These are phyloP conservation scores for Dastarcus helophoroides DNA, from an alignment of 2,888 invertebrate genomes.

Conservation along the genomic window DNA sequence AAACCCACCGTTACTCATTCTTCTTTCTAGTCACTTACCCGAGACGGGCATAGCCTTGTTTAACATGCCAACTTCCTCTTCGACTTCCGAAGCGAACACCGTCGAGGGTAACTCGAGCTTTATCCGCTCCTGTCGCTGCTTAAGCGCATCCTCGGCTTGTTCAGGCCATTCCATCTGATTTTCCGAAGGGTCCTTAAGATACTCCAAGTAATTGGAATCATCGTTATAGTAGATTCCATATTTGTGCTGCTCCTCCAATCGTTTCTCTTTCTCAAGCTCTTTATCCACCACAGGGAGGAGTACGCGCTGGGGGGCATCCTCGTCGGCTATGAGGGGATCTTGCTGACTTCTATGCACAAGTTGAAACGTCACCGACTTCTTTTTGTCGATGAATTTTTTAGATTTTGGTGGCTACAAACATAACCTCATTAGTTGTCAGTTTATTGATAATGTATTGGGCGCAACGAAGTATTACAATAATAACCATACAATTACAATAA, in stretches of 20 bases:
- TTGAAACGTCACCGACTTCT: slow-evolving; percentile 82
- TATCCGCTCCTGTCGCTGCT: slow-evolving; percentile 11
- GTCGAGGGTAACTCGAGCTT: slow-evolving; percentile 21
- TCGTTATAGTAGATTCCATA: slow-evolving; percentile 91
- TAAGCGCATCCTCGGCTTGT: slow-evolving; percentile 20
- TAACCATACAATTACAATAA: too few species aligned
- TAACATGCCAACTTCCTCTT: slow-evolving; percentile 74
- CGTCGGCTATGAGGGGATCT: slow-evolving; percentile 84
- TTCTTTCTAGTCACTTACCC: slow-evolving; percentile 35
- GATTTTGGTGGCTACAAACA: too few species aligned
- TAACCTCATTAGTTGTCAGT: too few species aligned
- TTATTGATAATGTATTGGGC: too few species aligned
- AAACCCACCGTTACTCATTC: too few species aligned
- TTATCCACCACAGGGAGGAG: slow-evolving; percentile 48
- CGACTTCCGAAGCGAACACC: slow-evolving; percentile 40
- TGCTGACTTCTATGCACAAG: slow-evolving; percentile 88
- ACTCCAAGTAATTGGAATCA: slow-evolving; percentile 90
- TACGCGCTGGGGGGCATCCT: slow-evolving; percentile 79
- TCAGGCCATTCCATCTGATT: slow-evolving; percentile 43
- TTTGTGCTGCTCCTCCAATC: slow-evolving; percentile 62
- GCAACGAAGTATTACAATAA: too few species aligned
- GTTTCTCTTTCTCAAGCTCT: slow-evolving; percentile 36
- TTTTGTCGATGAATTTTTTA: slow-evolving; percentile 83
- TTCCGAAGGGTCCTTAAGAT: slow-evolving; percentile 57
- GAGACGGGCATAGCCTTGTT: slow-evolving; percentile 64